phyloP scores from a whole-genome alignment of 2,113 vertebrate genomes.

The Illadopsis cleaveri region DNA sequence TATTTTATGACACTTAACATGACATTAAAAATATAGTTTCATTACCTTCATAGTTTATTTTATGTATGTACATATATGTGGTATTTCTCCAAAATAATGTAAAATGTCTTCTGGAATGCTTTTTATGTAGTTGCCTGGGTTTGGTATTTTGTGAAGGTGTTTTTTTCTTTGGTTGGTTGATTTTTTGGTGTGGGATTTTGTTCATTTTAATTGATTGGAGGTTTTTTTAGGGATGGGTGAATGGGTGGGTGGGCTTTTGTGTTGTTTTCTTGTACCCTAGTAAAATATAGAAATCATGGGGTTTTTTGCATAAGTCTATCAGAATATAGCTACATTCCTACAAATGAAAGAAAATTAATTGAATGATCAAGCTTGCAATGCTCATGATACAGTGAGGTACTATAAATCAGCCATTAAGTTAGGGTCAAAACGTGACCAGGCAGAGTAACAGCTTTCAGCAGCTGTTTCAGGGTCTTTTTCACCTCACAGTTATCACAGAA shows the following conservation, averaged over 20 bases:
- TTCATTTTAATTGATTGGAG: neutral
- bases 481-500: neutral
- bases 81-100: neutral
- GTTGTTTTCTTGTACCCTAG: neutral
- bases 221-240: neutral
- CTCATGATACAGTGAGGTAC: neutral
- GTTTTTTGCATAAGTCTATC: neutral
- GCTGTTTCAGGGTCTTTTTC: neutral
- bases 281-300: neutral
- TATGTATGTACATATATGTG: neutral
- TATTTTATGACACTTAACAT: slow-evolving; percentile 36
- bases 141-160: neutral
- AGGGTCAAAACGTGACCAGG: neutral
- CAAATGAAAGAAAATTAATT: neutral
- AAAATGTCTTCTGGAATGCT: neutral
- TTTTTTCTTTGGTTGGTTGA: neutral
- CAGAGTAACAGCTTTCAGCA: neutral
- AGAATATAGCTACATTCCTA: neutral
- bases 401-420: neutral
- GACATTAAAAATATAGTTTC: neutral
- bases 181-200: too few species aligned
- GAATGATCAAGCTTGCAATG: neutral
- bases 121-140: neutral
- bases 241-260: neutral
- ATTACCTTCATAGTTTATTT: neutral